Percentiles rank a stretch among this genome's conserved stretches.
Conservation (phyloP, 2,113 vertebrate genomes). For the Phainopepla nitens region DNA sequence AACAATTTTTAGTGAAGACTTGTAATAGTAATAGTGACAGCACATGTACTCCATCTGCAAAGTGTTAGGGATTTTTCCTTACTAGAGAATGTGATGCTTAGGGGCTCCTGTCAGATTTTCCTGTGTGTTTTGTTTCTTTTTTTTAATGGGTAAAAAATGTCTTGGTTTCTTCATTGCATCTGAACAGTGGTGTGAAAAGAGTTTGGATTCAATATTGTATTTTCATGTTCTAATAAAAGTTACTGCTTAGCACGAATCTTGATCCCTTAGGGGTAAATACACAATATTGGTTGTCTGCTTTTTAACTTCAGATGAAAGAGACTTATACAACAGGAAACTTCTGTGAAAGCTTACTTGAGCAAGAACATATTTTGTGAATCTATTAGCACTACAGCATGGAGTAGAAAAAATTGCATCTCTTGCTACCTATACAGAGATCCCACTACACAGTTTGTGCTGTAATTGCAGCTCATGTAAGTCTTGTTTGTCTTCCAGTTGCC, state of each 20-base stretch:
- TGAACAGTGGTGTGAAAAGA: neutral
- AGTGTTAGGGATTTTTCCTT: neutral
- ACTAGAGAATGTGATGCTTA: accelerated
- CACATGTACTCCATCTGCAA: neutral
- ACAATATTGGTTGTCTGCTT: neutral
- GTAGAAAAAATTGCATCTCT: neutral
- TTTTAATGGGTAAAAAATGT: neutral
- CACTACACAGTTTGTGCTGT: neutral
- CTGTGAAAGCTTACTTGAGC: neutral
- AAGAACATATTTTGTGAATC: neutral
- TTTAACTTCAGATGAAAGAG: neutral
- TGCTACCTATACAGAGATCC: neutral
- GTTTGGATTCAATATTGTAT: neutral
- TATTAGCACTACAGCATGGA: neutral
- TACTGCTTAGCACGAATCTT: neutral
- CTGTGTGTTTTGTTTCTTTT: neutral
- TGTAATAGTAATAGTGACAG: neutral
- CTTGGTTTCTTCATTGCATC: neutral
- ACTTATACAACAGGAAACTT: neutral
- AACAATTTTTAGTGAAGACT: neutral
- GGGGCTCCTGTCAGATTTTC: neutral
- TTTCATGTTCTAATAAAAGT: neutral
- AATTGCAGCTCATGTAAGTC: neutral
- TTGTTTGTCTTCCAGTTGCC: neutral
- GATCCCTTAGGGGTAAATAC: neutral